Evolutionary conservation across 2,888 invertebrate genomes (phyloP), one percentile per base, ranked within the genome.

Genomic region (Yponomeuta plumbellus): DNA sequence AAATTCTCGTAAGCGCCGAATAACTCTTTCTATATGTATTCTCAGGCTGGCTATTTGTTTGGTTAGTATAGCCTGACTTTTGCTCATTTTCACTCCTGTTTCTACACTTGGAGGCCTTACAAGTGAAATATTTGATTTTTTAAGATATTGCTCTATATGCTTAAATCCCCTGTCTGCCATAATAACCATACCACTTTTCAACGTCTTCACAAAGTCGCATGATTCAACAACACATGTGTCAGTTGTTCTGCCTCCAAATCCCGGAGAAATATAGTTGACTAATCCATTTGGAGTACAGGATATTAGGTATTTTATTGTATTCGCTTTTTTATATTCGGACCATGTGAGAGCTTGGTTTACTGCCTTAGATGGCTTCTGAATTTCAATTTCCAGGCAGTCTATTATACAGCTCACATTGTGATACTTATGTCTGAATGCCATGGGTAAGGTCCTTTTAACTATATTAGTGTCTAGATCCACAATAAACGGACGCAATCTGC

Each of bases 81-180:
- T 66, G 6, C 63, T n/a, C 11, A 62, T 2, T 20, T 67, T 67
- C 4, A 10, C 17, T 1, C 58, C 62, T 62, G 58, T 0, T 20
- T 6, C 52, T 11, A 67, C 67, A 57, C 66, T 67, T 17, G 67
- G 67, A 39, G 66, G 67, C 17, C 67, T 6, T 57, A 66, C 44
- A 17, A 67, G 34, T 57, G 1, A 23, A 0, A 65, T 22, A 2
- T 66, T 66, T n/a, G 1, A 1, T 58, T 65, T n/a, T 13, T 21
- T 20, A 20, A 67, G 34, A 52, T 65, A 52, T 10, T 21, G 1
- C 52, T 65, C 65, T 1, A 67, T 11, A 23, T 67, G 61, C 23
- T 67, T 67, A 40, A 67, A 67, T 1, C 67, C 67, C 63, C 67
- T 61, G 17, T 67, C 67, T 23, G 66, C 67, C 40, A 67, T 44